Conservation (phyloP, 2,113 vertebrate species). For the Actenoides lindsayi region DNA sequence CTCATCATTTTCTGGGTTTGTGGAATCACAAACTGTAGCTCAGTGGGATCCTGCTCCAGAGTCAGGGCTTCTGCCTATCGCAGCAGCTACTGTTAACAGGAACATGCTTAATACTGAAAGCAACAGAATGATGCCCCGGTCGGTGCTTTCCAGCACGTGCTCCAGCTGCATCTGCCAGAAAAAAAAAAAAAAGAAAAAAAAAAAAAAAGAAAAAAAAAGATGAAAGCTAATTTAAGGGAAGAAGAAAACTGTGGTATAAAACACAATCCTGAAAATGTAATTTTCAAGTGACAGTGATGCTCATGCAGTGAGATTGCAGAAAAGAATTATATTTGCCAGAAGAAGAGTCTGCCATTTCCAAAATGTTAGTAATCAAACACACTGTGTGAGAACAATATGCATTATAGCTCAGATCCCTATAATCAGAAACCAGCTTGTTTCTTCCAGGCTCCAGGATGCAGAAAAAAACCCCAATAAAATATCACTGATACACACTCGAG, state of each 20-base stretch:
- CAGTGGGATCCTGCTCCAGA: not conserved
- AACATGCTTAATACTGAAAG: not conserved
- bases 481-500: not conserved
- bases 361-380: slow-evolving; percentile 30
- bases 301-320: slow-evolving; percentile 18
- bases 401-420: not conserved
- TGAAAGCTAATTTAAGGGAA: not conserved
- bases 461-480: not conserved
- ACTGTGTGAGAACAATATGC: not conserved
- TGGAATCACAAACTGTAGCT: not conserved
- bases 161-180: not conserved
- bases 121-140: not conserved
- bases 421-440: slow-evolving; percentile 13
- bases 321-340: not conserved
- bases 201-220: not conserved
- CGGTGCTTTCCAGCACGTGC: not conserved
- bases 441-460: not conserved
- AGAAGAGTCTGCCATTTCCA: not conserved
- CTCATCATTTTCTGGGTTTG: not conserved
- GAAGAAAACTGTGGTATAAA: not conserved
- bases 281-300: not conserved
- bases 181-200: not conserved
- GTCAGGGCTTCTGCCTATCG: not conserved
- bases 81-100: not conserved
- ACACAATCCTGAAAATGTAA: not conserved